These are phyloP conservation scores for Ceriagrion tenellum DNA, from an alignment of 2,888 invertebrate genomes.

Conservation along the genomic window DNA sequence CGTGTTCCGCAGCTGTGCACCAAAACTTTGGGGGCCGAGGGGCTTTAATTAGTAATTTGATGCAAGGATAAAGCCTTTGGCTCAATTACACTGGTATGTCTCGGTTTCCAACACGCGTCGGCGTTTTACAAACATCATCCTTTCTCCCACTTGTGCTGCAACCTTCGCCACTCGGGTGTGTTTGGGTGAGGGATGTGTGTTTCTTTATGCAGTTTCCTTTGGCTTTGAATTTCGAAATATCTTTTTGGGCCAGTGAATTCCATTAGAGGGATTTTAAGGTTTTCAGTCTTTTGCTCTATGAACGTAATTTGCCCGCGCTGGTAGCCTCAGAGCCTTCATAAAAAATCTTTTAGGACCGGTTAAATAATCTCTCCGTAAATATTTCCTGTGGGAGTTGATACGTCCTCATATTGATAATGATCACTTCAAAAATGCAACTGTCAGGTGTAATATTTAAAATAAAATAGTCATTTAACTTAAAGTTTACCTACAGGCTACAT, in stretches of 20 bases:
- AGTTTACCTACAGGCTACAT: too few relatives aligned
- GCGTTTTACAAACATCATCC: not conserved
- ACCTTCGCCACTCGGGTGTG: not conserved
- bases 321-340: too few relatives aligned
- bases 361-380: too few relatives aligned
- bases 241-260: not conserved
- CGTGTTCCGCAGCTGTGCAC: not conserved
- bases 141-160: not conserved
- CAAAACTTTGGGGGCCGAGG: not conserved
- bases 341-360: not conserved
- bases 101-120: not conserved
- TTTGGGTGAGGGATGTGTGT: not conserved
- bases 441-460: not conserved
- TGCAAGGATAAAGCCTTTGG: not conserved
- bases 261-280: not conserved
- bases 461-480: too few relatives aligned
- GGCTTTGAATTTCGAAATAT: not conserved
- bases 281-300: not conserved
- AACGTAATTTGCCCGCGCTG: not conserved
- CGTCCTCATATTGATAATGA: too few relatives aligned
- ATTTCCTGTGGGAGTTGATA: too few relatives aligned
- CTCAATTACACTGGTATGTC: not conserved
- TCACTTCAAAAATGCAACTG: too few relatives aligned
- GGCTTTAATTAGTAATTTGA: slow-evolving; percentile 17
- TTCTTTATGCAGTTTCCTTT: not conserved